Conservation (phyloP, 30 jellyfish, hydroid and myxozoan genomes). For the Nemopilema nomurai region DNA sequence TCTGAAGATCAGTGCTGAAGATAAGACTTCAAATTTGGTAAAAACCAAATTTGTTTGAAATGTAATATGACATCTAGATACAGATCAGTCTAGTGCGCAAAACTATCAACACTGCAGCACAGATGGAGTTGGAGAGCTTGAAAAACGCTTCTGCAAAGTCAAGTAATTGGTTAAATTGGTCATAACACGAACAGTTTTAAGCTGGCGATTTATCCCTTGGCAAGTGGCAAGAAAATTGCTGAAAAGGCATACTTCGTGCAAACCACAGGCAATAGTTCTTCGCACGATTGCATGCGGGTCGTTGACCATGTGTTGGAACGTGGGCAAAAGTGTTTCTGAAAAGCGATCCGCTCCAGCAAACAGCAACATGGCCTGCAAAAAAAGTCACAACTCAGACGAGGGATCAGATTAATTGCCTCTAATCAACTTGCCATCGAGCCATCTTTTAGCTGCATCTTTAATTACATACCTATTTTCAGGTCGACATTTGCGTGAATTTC, state of each 20-base stretch:
- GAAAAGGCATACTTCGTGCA: constrained; percentile 68
- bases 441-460: neutral
- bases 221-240: neutral
- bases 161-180: neutral
- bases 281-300: constrained; percentile 72
- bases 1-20: no score
- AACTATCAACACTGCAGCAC: neutral
- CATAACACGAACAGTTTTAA: neutral
- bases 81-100: no score
- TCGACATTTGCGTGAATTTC: neutral
- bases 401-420: neutral
- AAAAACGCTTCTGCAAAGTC: neutral
- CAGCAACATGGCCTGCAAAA: constrained; percentile 68
- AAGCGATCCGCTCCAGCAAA: constrained; percentile 49
- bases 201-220: neutral
- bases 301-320: constrained; percentile 57
- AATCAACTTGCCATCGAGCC: neutral
- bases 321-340: constrained; percentile 31
- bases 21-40: no score
- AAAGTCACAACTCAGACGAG: neutral
- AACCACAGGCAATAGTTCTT: constrained; percentile 70
- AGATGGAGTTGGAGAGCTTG: neutral
- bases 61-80: no score
- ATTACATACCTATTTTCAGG: neutral
- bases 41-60: no score